phyloP scores from a whole-genome alignment of 2,797 vertebrate genomes.

The Cossypha caffra region DNA sequence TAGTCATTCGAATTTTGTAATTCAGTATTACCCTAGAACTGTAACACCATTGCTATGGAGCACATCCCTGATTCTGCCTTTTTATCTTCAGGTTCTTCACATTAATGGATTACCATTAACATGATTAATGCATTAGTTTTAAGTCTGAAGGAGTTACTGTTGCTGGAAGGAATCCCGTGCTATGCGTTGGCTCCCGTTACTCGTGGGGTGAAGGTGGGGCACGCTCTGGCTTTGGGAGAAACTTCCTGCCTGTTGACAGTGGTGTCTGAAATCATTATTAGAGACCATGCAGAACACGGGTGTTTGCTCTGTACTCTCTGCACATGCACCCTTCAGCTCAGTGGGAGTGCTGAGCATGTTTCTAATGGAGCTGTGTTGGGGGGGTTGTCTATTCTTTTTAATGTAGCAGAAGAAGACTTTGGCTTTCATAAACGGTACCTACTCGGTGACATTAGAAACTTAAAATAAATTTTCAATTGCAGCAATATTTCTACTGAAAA shows the following conservation, averaged over 20 bases:
- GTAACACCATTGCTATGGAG: not conserved
- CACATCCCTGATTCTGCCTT: not conserved
- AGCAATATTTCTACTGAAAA: slow-evolving; percentile 45
- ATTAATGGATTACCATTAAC: slow-evolving; percentile 30
- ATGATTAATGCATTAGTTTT: slow-evolving; percentile 31
- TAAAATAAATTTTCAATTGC: slow-evolving; percentile 63
- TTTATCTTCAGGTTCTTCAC: slow-evolving; percentile 16
- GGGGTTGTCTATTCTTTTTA: slow-evolving; percentile 42
- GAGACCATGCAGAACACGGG: not conserved
- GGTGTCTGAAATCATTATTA: not conserved
- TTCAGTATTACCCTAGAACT: not conserved
- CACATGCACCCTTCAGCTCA: not conserved
- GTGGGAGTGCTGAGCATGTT: slow-evolving; percentile 20
- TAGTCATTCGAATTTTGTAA: not conserved
- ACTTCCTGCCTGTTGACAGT: not conserved
- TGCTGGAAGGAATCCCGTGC: not conserved
- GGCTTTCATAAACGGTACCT: slow-evolving; percentile 64
- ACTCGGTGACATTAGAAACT: slow-evolving; percentile 49
- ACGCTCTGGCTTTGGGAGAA: not conserved
- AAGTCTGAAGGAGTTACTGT: slow-evolving; percentile 47
- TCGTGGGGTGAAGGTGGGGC: not conserved
- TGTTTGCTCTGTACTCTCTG: slow-evolving; percentile 24
- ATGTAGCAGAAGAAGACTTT: slow-evolving; percentile 56
- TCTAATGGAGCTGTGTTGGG: not conserved
- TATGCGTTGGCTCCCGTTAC: not conserved